A percentile compares a stretch with the other conserved stretches of the same genome.
These are phyloP conservation scores for Haliclystus octoradiatus DNA, from an alignment of 30 jellyfish, hydroid and myxozoan species.

Conservation along the genomic window DNA sequence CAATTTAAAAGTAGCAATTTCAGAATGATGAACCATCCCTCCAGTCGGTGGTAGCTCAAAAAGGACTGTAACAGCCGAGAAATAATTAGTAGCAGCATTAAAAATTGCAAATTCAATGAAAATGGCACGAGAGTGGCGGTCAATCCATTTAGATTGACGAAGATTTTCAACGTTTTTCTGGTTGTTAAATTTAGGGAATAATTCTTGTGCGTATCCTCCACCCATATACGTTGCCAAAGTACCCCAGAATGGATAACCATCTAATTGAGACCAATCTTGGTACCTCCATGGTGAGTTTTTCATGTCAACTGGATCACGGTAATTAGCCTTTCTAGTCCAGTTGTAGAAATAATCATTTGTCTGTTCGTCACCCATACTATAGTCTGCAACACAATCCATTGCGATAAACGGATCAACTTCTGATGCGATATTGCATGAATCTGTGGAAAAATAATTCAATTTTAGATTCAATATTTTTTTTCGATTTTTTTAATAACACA, in stretches of 20 bases:
- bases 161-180: constrained; percentile 22
- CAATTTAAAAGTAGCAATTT: constrained; percentile 67
- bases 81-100: constrained; percentile 73
- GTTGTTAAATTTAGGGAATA: constrained; percentile 85
- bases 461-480: too few relatives aligned
- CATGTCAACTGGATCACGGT: constrained; percentile 34
- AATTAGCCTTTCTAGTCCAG: constrained; percentile 40
- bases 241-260: constrained; percentile 86
- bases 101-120: constrained; percentile 73
- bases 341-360: constrained; percentile 20
- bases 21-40: constrained; percentile 62
- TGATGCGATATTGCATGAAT: constrained; percentile 38
- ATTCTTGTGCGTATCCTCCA: constrained; percentile 81
- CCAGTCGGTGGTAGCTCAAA: constrained; percentile 95
- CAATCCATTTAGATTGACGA: constrained; percentile 58
- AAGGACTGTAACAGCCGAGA: constrained; percentile 58
- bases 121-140: constrained; percentile 86
- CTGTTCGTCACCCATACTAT: constrained; percentile 35
- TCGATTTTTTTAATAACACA: too few relatives aligned
- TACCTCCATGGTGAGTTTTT: constrained; percentile 68
- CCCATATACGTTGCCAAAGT: constrained; percentile 80
- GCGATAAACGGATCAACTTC: constrained; percentile 33
- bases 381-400: constrained; percentile 62
- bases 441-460: constrained; percentile 42
- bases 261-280: constrained; percentile 75